Base-by-base conservation (phyloP, 2,113 vertebrate genomes). In the Cynoglossus semilaevis region DNA sequence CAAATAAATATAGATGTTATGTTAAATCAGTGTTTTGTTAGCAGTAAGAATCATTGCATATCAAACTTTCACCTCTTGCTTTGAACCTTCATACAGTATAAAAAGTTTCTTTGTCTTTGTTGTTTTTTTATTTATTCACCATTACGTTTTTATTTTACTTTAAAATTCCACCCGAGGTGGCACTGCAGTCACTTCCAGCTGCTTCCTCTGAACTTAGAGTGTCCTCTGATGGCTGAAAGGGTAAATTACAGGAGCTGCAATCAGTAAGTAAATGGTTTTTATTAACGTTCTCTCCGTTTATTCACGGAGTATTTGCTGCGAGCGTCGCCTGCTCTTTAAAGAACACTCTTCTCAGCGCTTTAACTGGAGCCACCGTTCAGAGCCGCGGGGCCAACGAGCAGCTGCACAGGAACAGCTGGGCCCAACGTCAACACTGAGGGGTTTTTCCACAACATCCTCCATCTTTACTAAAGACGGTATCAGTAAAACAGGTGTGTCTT, bases 191-290 rank as follows among this genome's bases (percentile, higher is more conserved):
- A 16, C 1, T 17, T 17, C 22, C 19, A 55, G 45, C 19, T 6
- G 49, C 38, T 36, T 1, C 42, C 45, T 41, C 3, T 49, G 14
- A 51, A 42, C 17, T 16, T 18, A 56, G 16, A 75, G 47, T 35
- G 65, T 10, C 80, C 79, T 76, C 74, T 79, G 47, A 29, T 12
- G 84, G 67, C 46, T 14, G 19, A 70, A 48, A 37, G 3, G 22
- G 8, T 35, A 29, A 72, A 71, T 49, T 48, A 49, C 74, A 58
- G 15, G 42, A 13, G 17, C n/a, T 41, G 29, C 15, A 67, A 58
- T 43, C 18, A 55, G 47, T 41, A 55, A 69, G 59, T 44, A 19
- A 43, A 14, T 43, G 13, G 17, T 16, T 16, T 44, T 35, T 51
- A 37, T 37, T 9, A 36, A 37, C 40, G 53, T 29, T 40, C 57